Base-by-base conservation (phyloP, 2,888 invertebrate genomes). In the Scelioninae gen. 2 region DNA sequence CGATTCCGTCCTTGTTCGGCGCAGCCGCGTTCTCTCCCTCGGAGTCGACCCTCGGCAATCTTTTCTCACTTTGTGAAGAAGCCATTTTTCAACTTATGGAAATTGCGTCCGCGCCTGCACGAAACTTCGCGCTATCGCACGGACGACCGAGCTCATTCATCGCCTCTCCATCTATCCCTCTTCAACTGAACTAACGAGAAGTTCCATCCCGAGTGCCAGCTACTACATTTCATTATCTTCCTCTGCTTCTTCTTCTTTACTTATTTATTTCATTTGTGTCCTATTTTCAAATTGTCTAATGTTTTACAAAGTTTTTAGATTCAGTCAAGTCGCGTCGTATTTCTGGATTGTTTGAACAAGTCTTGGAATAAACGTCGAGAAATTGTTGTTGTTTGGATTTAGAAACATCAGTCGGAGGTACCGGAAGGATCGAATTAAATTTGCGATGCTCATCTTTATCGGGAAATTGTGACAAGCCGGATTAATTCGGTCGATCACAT, bases 81-180 rank as follows among this genome's bases (percentile, higher is more conserved):
- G 79, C 83, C 80, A 83, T 84, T 81, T 81, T 79, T 83, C 81
- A 81, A 83, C 82, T 82, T 82, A 84, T 84, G 83, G 83, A 84
- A 83, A 85, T 83, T 79, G 79, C 78, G 74, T 53, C 71, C 76
- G 69, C 72, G 71, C 67, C 78, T 73, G 65, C 76, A 75, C 74
- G 73, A 71, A 71, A 74, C 70, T 75, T 67, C 13, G 60, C 58
- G 63, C 71, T 75, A 73, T 76, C 73, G 73, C 41, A 60, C 63
- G 64, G 64, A 60, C 55, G 64, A 68, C 15, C 65, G 61, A 70
- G 72, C 75, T 70, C 72, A 72, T 75, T 73, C 72, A 70, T 73
- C 72, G 72, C 43, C 50, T 53, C 61, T 55, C 48, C 60, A 61
- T 69, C 63, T 64, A 63, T 72, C 68, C 55, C 61, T 64, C 60